Conservation (phyloP, 64 coral and sea anemone genomes). For the Montipora cactus region DNA sequence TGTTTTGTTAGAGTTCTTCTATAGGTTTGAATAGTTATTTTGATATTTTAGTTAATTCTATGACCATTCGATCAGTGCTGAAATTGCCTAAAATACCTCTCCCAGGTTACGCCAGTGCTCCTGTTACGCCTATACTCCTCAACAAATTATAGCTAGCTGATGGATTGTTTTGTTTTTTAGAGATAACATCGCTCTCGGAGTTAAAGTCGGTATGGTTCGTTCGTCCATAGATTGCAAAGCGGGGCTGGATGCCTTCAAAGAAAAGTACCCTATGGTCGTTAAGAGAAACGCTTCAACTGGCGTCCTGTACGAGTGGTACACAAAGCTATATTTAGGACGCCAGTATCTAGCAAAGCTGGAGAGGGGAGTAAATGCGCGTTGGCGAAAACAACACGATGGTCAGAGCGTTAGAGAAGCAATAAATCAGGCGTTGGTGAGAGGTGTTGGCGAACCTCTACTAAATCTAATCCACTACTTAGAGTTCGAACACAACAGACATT, state of each 20-base stretch:
- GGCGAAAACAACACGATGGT: constrained; percentile 16
- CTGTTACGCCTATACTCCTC: no score
- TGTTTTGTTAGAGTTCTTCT: no score
- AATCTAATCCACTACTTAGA: constrained; percentile 51
- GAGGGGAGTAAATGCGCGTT: constrained; percentile 18
- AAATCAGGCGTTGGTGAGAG: constrained; percentile 19
- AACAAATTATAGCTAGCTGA: neutral
- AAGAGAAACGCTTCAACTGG: constrained; percentile 22
- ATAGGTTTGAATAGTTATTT: no score
- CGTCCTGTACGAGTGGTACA: constrained; percentile 63
- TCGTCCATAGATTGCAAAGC: constrained; percentile 64
- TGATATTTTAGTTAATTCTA: no score
- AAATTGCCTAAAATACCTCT: no score
- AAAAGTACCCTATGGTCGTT: constrained; percentile 43
- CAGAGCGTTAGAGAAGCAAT: constrained; percentile 30
- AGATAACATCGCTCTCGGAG: constrained; percentile 72
- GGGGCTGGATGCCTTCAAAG: constrained; percentile 69
- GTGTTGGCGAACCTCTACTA: constrained; percentile 48
- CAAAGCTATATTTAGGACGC: constrained; percentile 2
- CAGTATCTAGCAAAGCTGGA: constrained; percentile 14
- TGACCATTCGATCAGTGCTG: no score
- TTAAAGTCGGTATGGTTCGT: constrained; percentile 75
- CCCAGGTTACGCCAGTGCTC: no score
- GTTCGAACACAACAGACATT: constrained; percentile 71
- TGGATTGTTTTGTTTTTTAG: constrained; percentile 14